Evolutionary conservation across 2,797 vertebrate genomes (phyloP), one percentile per base, ranked within the genome.

Genomic region (Muraenolepis orangiensis): DNA sequence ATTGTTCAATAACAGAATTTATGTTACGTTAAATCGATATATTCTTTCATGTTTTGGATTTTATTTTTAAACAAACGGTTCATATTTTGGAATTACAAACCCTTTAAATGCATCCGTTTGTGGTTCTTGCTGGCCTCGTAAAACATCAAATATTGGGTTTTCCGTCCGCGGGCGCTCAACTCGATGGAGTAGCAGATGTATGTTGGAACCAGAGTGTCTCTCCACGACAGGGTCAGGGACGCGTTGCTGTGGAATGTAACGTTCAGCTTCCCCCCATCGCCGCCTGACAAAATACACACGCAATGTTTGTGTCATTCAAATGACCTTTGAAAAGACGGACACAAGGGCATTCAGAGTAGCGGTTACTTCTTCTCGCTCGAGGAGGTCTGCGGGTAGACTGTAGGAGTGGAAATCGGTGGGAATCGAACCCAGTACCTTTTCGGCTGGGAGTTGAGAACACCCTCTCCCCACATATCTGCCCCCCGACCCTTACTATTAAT

Each of bases 131-230:
- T 1, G 0, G 78, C 6, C 36, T 76, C 20, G 68, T 81, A 84
- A 70, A 94, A 93, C 6, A 91, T 80, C 71, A 0, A 51, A 70
- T 77, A 36, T 0, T 2, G 1, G 1, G 68, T 12, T 46, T 66
- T 76, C 1, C 80, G 76, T 11, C 73, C 81, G 1, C n/a, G 84
- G 31, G 13, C 69, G 73, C 87, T 88, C 95, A 95, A 96, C 83
- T 96, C 95, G 78, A 93, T 90, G 4, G 90, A 91, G 74, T 89
- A 96, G 90, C 94, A 96, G 70, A 84, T 75, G 20, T 85, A 89
- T 1, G 1, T 70, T 69, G 77, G 18, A 36, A 74, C 71, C 7
- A 82, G 79, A 34, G 87, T 46, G n/a, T 10, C 51, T 70, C 69
- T 87, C 96, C 95, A 96, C 0, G 82, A 85, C 73, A 96, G 29